Percentiles rank a stretch among this genome's conserved stretches.
phyloP scores from a whole-genome alignment of 2,888 invertebrate genomes.

The Acrocyrtus sp. region DNA sequence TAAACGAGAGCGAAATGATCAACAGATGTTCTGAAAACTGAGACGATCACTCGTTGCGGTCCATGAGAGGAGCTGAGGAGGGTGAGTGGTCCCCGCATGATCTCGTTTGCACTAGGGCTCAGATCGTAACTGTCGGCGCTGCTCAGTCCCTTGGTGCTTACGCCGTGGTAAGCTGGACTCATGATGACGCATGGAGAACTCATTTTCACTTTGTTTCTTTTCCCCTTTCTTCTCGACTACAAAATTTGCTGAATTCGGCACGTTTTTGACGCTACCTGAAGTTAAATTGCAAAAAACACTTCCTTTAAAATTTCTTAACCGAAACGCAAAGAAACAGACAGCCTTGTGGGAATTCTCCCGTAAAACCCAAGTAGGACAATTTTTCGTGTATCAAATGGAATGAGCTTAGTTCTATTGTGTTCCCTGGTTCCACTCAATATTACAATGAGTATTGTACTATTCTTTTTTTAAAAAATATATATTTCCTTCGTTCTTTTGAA shows the following conservation, averaged over 20 bases:
- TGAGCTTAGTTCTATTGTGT: too few relatives aligned
- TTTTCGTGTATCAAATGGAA: too few relatives aligned
- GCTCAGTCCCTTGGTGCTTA: constrained; percentile 33
- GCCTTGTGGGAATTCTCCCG: too few relatives aligned
- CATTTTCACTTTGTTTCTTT: constrained; percentile 46
- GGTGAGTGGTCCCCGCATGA: constrained; percentile 59
- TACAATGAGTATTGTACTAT: too few relatives aligned
- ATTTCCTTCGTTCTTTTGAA: too few relatives aligned
- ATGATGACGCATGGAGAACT: constrained; percentile 59
- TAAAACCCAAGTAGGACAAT: too few relatives aligned
- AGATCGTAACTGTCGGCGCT: constrained; percentile 30
- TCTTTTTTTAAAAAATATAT: too few relatives aligned
- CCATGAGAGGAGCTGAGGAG: constrained; percentile 58
- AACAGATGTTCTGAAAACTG: constrained; percentile 58
- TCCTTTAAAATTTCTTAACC: background rate
- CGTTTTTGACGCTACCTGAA: too few relatives aligned
- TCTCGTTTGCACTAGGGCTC: constrained; percentile 58
- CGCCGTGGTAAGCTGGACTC: constrained; percentile 49
- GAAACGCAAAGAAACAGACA: constrained; percentile 12
- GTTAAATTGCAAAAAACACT: too few relatives aligned
- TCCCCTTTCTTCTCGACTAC: constrained; percentile 12
- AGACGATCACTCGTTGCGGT: constrained; percentile 57
- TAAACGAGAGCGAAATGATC: constrained; percentile 62
- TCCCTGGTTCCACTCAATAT: too few relatives aligned
- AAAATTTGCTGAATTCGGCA: too few relatives aligned